Conservation (phyloP, 1,140 invertebrate species). For the Sarcophaga peregrina region DNA sequence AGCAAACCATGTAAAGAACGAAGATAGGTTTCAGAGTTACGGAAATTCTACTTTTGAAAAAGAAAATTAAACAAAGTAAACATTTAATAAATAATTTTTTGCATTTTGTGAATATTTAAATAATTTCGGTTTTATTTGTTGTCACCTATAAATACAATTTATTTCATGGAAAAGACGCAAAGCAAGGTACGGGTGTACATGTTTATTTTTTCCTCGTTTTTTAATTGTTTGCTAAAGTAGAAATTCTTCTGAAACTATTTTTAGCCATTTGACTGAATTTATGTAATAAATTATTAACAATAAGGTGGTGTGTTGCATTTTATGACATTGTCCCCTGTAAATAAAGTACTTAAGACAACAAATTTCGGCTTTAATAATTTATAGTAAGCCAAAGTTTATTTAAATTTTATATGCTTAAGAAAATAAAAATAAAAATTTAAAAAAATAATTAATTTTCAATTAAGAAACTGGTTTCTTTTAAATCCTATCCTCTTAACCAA, state of each 20-base stretch:
- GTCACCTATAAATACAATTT: too few species aligned
- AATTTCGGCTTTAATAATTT: not conserved
- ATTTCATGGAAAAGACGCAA: not conserved
- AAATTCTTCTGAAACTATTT: not conserved
- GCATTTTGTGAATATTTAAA: too few species aligned
- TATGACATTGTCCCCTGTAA: not conserved
- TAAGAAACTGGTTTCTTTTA: too few species aligned
- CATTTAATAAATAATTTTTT: too few species aligned
- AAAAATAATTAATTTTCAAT: too few species aligned
- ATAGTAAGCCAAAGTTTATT: not conserved
- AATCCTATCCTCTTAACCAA: too few species aligned
- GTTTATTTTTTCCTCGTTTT: not conserved
- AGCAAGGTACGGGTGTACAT: not conserved
- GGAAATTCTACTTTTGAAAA: too few species aligned
- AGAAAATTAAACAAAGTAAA: too few species aligned
- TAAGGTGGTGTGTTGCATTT: not conserved
- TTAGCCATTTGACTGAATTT: not conserved
- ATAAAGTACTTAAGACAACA: not conserved
- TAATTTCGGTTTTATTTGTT: constrained; percentile 32
- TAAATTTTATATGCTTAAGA: too few species aligned
- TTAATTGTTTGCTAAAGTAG: not conserved
- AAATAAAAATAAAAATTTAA: too few species aligned
- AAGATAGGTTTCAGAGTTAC: too few species aligned
- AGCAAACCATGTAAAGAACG: too few species aligned
- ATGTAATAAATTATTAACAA: not conserved